Conservation (phyloP, 2,113 vertebrate species). For the Pygoscelis adeliae region DNA sequence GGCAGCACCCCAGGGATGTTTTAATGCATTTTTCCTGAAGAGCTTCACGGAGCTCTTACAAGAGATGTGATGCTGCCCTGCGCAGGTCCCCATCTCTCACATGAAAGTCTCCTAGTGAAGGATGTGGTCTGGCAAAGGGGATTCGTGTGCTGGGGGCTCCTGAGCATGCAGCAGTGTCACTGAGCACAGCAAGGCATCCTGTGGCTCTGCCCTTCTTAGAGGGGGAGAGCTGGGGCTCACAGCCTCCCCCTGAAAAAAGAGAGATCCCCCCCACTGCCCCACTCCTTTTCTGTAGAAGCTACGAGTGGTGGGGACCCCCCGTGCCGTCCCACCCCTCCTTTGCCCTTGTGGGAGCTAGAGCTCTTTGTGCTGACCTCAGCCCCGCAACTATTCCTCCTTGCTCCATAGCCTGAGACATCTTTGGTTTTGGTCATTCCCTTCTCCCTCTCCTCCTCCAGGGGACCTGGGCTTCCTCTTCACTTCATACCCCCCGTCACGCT, state of each 20-base stretch:
- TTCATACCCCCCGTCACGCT: background rate
- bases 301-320: accelerated
- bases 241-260: background rate
- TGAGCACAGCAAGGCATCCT: background rate
- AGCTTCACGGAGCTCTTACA: background rate
- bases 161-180: background rate
- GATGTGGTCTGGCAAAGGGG: background rate
- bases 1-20: background rate
- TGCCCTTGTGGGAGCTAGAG: background rate
- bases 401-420: background rate
- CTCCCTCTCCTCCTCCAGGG: background rate
- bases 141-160: background rate
- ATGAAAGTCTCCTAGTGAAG: background rate
- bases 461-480: background rate
- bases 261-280: background rate
- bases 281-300: background rate
- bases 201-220: background rate
- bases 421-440: background rate
- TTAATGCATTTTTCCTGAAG: background rate
- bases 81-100: background rate
- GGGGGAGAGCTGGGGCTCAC: background rate
- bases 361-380: background rate
- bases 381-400: background rate
- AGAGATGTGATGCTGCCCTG: background rate
- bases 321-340: accelerated